Conservation (phyloP, 2,888 invertebrate species). For the Suillia variegata region DNA sequence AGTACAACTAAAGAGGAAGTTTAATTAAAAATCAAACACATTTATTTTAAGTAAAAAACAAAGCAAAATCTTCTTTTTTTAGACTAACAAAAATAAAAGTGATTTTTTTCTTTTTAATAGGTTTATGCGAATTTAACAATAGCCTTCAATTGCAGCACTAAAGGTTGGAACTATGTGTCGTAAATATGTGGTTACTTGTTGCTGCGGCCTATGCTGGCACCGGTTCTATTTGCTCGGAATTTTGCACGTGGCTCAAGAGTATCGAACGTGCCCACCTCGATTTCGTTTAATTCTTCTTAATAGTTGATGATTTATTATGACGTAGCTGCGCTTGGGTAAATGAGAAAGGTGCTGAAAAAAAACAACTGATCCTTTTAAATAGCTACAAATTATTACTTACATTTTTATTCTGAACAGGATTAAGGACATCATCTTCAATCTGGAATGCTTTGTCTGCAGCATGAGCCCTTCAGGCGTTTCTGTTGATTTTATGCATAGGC, state of each 20-base stretch:
- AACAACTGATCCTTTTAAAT: conserved; percentile 28
- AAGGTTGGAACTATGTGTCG: conserved; percentile 70
- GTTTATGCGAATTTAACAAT: conserved; percentile 70
- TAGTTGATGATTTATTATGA: conserved; percentile 99
- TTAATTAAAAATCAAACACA: no score
- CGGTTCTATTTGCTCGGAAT: conserved; percentile 95
- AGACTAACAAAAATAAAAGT: no score
- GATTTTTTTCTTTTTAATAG: conserved; percentile 65
- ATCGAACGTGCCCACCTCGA: conserved; percentile 91
- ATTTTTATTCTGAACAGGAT: conserved; percentile 73
- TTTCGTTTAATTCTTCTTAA: conserved; percentile 98
- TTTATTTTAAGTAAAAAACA: no score
- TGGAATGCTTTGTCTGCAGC: conserved; percentile 94
- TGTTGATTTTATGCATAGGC: conserved; percentile 99
- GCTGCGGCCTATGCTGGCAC: conserved; percentile 99
- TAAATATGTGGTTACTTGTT: conserved; percentile 88
- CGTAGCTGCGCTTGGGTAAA: conserved; percentile 97
- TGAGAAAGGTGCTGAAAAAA: no score
- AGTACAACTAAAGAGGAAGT: no score
- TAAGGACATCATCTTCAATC: conserved; percentile 95
- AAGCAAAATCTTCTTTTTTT: no score
- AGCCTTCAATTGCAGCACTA: background rate
- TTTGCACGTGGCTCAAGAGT: conserved; percentile 85
- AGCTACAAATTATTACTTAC: no score
- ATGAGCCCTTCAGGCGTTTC: conserved; percentile 97